phyloP scores from a whole-genome alignment of 2,113 vertebrate genomes.

The Vulpes ferrilata region DNA sequence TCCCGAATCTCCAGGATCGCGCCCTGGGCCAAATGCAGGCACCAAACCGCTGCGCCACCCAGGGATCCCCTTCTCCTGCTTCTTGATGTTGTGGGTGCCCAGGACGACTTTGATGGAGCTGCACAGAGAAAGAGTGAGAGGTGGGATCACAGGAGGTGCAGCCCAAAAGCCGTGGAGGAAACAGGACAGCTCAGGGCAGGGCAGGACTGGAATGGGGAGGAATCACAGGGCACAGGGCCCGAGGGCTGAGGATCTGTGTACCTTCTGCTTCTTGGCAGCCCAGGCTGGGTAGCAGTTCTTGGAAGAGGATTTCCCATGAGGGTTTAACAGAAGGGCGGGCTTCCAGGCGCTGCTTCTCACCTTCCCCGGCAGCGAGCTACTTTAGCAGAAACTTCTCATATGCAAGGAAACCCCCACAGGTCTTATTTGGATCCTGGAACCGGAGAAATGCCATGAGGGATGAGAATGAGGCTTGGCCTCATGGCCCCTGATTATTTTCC shows the following conservation, averaged over 20 bases:
- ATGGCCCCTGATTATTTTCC: not conserved
- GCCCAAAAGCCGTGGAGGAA: not conserved
- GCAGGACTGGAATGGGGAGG: not conserved
- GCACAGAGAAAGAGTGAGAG: not conserved
- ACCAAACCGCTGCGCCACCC: too few species aligned
- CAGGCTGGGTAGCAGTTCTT: not conserved
- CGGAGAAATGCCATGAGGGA: not conserved
- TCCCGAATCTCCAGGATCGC: too few species aligned
- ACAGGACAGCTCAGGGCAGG: accelerated
- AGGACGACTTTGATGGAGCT: constrained; percentile 50
- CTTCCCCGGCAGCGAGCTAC: constrained; percentile 17
- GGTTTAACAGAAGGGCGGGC: not conserved
- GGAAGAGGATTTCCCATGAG: not conserved
- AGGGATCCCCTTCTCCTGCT: not conserved
- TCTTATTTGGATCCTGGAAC: accelerated
- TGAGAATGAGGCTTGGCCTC: not conserved
- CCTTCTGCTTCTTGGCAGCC: not conserved
- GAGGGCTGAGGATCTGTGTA: too few species aligned
- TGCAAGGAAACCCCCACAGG: constrained; percentile 41
- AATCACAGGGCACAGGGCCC: accelerated
- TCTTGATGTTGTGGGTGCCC: constrained; percentile 59
- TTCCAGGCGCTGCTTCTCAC: not conserved
- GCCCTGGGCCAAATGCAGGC: too few species aligned
- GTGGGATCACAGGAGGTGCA: not conserved
- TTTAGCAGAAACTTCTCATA: constrained; percentile 15